Evolutionary conservation across 2,113 vertebrate species (phyloP).

Genomic region (Psittacula cyanocephala): DNA sequence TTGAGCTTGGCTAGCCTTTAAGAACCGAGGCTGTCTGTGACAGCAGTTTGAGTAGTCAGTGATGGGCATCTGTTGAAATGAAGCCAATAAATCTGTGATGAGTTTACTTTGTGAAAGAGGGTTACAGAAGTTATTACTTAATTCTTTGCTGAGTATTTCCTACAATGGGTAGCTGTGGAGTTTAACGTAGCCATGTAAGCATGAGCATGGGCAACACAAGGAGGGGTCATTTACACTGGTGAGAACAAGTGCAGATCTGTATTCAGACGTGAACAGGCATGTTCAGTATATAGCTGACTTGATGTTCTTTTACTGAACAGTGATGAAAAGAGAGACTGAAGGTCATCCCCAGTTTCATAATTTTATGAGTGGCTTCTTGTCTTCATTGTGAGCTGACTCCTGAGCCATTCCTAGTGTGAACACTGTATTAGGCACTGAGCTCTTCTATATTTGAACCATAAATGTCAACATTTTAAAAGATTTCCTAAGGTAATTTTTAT

Average conservation of each 20-base stretch:
- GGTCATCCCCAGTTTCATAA: background rate
- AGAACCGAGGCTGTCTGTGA: background rate
- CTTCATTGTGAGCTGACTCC: background rate
- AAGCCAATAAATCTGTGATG: background rate
- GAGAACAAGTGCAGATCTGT: background rate
- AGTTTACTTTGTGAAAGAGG: background rate
- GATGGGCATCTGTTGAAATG: background rate
- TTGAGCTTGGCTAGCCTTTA: background rate
- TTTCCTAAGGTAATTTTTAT: background rate
- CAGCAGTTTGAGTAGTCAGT: background rate
- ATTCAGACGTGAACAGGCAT: background rate
- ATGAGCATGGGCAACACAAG: fast-evolving
- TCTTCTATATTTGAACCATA: background rate
- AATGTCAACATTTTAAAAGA: background rate
- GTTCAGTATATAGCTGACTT: background rate
- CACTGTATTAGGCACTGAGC: background rate
- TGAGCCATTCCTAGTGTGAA: background rate
- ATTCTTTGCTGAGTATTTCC: background rate
- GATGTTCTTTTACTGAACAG: background rate
- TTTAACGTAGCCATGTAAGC: fast-evolving
- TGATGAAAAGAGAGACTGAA: background rate
- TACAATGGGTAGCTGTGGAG: background rate
- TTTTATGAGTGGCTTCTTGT: background rate
- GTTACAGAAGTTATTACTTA: conserved; percentile 17
- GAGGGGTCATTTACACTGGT: fast-evolving